Conservation (phyloP, 1,140 invertebrate genomes). For the Sarcophaga peregrina region DNA sequence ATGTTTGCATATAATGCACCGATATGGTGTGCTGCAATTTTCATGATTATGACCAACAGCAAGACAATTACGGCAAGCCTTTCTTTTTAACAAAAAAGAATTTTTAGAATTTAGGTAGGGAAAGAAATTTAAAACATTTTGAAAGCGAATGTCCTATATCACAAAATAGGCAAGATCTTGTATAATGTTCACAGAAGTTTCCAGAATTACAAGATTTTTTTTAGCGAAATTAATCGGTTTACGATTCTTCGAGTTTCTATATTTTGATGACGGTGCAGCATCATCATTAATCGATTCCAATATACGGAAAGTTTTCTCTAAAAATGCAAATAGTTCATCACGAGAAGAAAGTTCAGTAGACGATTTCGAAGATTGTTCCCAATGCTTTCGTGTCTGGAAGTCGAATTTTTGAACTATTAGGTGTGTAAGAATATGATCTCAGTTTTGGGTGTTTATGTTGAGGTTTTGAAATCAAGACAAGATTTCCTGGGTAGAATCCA, state of each 20-base stretch:
- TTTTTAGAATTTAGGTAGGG: neutral
- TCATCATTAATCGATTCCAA: constrained; percentile 30
- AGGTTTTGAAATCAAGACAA: neutral
- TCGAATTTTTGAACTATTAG: constrained; percentile 27
- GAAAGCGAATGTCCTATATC: neutral
- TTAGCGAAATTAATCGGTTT: neutral
- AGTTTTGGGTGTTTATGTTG: neutral
- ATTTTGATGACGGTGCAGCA: neutral
- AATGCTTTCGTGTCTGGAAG: constrained; percentile 1
- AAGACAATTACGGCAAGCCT: neutral
- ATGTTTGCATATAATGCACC: neutral
- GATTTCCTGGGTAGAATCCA: neutral
- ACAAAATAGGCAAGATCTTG: neutral
- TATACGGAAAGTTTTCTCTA: constrained; percentile 11
- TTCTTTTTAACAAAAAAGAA: neutral
- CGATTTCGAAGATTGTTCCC: constrained; percentile 30
- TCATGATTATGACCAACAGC: neutral
- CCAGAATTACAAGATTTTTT: neutral
- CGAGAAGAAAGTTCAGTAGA: neutral
- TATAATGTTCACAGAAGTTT: no score
- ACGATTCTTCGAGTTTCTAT: neutral
- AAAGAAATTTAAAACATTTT: neutral
- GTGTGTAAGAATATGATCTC: constrained; percentile 12
- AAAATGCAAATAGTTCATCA: no score
- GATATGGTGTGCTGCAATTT: neutral